These are phyloP conservation scores for Heliornis fulica DNA, from an alignment of 2,113 vertebrate genomes.

Conservation along the genomic window DNA sequence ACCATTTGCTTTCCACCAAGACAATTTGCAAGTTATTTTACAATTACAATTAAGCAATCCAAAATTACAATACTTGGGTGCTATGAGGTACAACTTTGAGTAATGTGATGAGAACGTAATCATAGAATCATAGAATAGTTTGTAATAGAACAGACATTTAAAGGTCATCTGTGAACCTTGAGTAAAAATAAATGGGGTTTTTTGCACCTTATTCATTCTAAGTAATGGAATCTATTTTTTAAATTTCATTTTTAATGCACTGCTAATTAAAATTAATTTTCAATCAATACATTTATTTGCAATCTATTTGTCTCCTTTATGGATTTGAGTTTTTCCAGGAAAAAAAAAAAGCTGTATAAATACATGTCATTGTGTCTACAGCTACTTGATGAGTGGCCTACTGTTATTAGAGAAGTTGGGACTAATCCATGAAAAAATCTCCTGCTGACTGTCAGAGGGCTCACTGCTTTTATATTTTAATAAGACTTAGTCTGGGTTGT, in stretches of 20 bases:
- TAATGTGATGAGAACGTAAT: neutral
- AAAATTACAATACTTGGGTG: neutral
- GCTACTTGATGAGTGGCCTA: neutral
- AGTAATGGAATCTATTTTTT: neutral
- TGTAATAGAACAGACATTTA: too few relatives aligned
- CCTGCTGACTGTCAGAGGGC: neutral
- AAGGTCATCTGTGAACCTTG: neutral
- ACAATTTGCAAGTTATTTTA: neutral
- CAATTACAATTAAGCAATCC: neutral
- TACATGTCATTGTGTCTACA: neutral
- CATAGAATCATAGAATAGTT: too few relatives aligned
- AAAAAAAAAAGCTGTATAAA: neutral
- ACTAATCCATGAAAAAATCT: neutral
- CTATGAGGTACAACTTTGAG: neutral
- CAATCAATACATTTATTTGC: neutral
- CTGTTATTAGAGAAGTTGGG: neutral
- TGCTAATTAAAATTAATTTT: neutral
- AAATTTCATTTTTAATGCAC: neutral
- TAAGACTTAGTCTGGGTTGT: neutral
- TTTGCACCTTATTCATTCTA: neutral
- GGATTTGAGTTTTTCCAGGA: neutral
- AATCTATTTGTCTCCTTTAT: neutral
- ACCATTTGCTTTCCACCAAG: neutral
- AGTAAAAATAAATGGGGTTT: neutral
- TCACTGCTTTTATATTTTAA: neutral